phyloP scores from a whole-genome alignment of 2,888 invertebrate species.

The Drosophila nigricruria region DNA sequence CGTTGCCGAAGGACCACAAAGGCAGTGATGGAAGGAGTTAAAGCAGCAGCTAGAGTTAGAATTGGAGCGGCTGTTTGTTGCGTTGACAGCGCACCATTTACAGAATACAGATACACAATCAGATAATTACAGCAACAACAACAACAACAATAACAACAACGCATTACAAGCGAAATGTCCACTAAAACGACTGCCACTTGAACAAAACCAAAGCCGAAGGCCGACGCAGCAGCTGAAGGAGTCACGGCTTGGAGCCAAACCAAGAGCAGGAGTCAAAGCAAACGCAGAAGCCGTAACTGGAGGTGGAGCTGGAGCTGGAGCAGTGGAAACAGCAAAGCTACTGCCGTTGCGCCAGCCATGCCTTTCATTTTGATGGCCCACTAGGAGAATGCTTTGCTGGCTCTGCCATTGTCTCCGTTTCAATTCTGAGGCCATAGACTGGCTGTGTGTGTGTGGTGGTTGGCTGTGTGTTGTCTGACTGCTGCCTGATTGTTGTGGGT shows the following conservation, averaged over 20 bases:
- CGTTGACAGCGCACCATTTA: slow-evolving; percentile 60
- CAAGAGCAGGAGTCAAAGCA: background rate
- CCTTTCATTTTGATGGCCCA: slow-evolving; percentile 27
- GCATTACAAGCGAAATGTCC: slow-evolving; percentile 76
- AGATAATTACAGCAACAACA: slow-evolving; percentile 66
- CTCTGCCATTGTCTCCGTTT: slow-evolving; percentile 48
- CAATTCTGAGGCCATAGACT: slow-evolving; percentile 32
- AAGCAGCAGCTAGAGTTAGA: background rate
- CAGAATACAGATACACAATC: slow-evolving; percentile 64
- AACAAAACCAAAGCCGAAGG: slow-evolving; percentile 32
- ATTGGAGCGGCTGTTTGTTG: slow-evolving; percentile 43
- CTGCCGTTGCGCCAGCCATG: slow-evolving; percentile 7
- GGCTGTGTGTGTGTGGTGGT: slow-evolving; percentile 19
- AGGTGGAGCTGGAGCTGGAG: background rate
- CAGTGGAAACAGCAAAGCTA: background rate
- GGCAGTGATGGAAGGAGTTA: slow-evolving; percentile 12
- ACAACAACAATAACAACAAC: slow-evolving; percentile 52
- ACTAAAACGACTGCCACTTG: slow-evolving; percentile 64
- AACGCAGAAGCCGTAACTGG: background rate
- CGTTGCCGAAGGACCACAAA: slow-evolving; percentile 63
- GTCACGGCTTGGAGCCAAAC: background rate
- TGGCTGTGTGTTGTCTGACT: slow-evolving; percentile 37
- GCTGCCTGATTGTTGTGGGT: slow-evolving; percentile 66
- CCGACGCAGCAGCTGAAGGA: slow-evolving; percentile 10
- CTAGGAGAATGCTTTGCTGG: slow-evolving; percentile 36